Conservation (phyloP, 2,888 invertebrate species). For the Leucophenga maculata region DNA sequence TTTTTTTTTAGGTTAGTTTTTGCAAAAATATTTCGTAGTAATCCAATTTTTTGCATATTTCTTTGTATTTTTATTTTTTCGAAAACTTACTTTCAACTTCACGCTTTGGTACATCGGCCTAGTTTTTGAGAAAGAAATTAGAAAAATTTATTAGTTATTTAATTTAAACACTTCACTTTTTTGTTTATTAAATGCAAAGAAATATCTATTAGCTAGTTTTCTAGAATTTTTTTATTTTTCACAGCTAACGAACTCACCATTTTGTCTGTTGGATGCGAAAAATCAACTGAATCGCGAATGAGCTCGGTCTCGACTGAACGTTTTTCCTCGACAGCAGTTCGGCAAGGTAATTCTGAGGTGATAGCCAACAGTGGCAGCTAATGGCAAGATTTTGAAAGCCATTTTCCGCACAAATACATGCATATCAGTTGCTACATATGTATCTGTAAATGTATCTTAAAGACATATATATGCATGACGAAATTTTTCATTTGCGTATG, state of each 20-base stretch:
- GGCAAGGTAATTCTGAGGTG: constrained; percentile 71
- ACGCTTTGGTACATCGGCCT: constrained; percentile 89
- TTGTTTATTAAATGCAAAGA: too few relatives aligned
- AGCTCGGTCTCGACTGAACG: constrained; percentile 73
- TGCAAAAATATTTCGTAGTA: not conserved
- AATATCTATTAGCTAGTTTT: constrained; percentile 29
- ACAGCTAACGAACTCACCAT: constrained; percentile 75
- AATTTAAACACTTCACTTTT: constrained; percentile 21
- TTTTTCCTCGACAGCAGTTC: constrained; percentile 67
- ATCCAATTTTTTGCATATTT: constrained; percentile 24
- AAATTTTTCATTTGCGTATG: not conserved
- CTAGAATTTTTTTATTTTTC: constrained; percentile 33
- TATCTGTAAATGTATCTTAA: constrained; percentile 9
- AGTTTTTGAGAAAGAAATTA: constrained; percentile 60
- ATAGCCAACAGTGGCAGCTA: constrained; percentile 46
- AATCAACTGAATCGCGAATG: constrained; percentile 74
- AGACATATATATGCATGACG: constrained; percentile 13
- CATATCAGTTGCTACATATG: constrained; percentile 35
- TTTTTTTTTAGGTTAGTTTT: constrained; percentile 56
- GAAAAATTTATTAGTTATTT: constrained; percentile 26
- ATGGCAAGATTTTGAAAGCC: constrained; percentile 27
- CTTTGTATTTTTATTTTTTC: constrained; percentile 38
- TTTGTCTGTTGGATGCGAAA: constrained; percentile 77
- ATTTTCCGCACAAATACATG: constrained; percentile 21
- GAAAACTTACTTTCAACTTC: constrained; percentile 94